A percentile compares a stretch with the other conserved stretches of the same genome.
phyloP scores from a whole-genome alignment of 2,797 vertebrate species.

The Gallinago nigripennis region DNA sequence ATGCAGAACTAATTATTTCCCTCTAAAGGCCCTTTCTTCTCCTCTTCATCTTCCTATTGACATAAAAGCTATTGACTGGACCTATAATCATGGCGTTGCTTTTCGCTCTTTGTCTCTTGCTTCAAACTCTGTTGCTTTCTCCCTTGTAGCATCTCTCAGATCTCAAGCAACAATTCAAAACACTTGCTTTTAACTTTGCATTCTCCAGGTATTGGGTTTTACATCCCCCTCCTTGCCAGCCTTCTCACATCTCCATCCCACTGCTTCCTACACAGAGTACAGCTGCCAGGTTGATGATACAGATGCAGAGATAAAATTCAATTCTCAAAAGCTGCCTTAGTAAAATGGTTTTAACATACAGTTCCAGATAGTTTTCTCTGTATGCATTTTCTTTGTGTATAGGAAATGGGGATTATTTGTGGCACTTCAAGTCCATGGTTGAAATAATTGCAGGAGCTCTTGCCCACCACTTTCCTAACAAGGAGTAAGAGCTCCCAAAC shows the following conservation, averaged over 20 bases:
- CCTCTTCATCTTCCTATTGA: not conserved
- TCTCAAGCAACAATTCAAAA: not conserved
- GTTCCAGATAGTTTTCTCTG: not conserved
- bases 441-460: not conserved
- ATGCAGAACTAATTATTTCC: not conserved
- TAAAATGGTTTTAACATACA: not conserved
- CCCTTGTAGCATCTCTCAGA: not conserved
- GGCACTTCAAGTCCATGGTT: not conserved
- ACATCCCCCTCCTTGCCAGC: slow-evolving; percentile 7
- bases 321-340: not conserved
- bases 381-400: not conserved
- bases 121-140: not conserved
- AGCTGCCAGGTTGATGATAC: slow-evolving; percentile 44
- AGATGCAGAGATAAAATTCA: slow-evolving; percentile 34
- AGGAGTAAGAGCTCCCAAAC: slow-evolving; percentile 16
- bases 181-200: not conserved
- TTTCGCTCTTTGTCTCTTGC: not conserved
- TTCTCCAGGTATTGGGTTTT: slow-evolving; percentile 11
- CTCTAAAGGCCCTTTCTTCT: not conserved
- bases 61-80: not conserved
- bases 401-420: not conserved
- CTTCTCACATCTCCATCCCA: slow-evolving; percentile 41
- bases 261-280: slow-evolving; percentile 56
- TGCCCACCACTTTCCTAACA: not conserved
- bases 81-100: not conserved